Evolutionary conservation across 92 coral and sea anemone species (phyloP).

Genomic region (Epizoanthus scotinus): DNA sequence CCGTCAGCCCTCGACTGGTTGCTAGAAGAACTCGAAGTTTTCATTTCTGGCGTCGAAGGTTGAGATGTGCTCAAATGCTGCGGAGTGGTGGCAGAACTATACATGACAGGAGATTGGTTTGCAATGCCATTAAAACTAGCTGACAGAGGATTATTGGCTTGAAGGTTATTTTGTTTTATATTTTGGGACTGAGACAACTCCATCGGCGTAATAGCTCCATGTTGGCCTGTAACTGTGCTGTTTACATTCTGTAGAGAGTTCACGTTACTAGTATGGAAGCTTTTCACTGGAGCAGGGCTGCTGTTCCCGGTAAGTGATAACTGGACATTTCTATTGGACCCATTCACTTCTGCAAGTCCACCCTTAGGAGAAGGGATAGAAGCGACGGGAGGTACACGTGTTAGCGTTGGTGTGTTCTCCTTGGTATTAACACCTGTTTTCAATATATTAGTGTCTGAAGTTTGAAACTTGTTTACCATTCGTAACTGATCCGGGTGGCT

Average conservation of each 20-base stretch:
- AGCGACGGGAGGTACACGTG: not conserved
- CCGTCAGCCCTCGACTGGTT: not conserved
- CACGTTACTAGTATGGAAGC: not conserved
- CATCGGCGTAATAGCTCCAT: too few species aligned
- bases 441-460: too few species aligned
- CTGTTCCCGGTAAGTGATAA: not conserved
- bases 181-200: too few species aligned
- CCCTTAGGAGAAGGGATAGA: too few species aligned
- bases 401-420: not conserved
- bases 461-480: too few species aligned
- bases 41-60: not conserved
- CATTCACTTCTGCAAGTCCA: not conserved
- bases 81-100: not conserved
- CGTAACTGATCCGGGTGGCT: too few species aligned
- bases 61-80: not conserved
- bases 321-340: not conserved
- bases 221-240: too few species aligned
- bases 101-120: constrained; percentile 10
- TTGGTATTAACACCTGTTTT: too few species aligned
- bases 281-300: not conserved
- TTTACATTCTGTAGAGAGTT: too few species aligned
- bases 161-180: not conserved
- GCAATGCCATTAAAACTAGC: not conserved
- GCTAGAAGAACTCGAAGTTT: not conserved
- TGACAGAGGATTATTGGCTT: constrained; percentile 1